phyloP scores from a whole-genome alignment of 2,888 invertebrate genomes.

The Caenorhabditis sp. region DNA sequence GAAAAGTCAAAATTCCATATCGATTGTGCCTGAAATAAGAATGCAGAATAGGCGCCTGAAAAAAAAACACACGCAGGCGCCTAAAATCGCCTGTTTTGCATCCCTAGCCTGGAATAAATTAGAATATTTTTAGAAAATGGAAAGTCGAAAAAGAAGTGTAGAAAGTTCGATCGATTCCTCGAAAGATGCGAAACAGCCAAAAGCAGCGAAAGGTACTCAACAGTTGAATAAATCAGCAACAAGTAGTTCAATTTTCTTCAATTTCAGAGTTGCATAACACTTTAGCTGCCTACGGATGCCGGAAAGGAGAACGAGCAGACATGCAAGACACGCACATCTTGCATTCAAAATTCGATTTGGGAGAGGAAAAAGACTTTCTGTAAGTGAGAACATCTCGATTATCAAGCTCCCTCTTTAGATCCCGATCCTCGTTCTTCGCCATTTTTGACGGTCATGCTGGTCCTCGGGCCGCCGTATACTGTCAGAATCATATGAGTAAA shows the following conservation, averaged over 20 bases:
- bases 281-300: slow-evolving; percentile 43
- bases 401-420: slow-evolving; percentile 34
- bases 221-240: too few relatives aligned
- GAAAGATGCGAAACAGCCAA: background rate
- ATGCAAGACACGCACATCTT: slow-evolving; percentile 82
- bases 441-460: slow-evolving; percentile 82
- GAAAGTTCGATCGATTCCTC: background rate
- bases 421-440: slow-evolving; percentile 80
- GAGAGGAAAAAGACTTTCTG: slow-evolving; percentile 36
- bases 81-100: background rate
- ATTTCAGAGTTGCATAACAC: slow-evolving; percentile 27
- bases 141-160: slow-evolving; percentile 13
- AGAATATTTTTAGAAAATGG: slow-evolving; percentile 30
- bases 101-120: too few relatives aligned
- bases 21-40: too few relatives aligned
- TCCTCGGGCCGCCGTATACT: slow-evolving; percentile 80
- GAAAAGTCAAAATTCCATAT: slow-evolving; percentile 29
- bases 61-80: slow-evolving; percentile 1
- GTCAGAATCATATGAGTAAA: slow-evolving; percentile 76
- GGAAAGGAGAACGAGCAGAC: slow-evolving; percentile 81
- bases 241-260: background rate
- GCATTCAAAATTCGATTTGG: slow-evolving; percentile 78
- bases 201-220: background rate
- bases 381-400: slow-evolving; percentile 10
- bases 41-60: background rate